Evolutionary conservation across 2,888 invertebrate genomes (phyloP).

Genomic region (Tipula lateralis): DNA sequence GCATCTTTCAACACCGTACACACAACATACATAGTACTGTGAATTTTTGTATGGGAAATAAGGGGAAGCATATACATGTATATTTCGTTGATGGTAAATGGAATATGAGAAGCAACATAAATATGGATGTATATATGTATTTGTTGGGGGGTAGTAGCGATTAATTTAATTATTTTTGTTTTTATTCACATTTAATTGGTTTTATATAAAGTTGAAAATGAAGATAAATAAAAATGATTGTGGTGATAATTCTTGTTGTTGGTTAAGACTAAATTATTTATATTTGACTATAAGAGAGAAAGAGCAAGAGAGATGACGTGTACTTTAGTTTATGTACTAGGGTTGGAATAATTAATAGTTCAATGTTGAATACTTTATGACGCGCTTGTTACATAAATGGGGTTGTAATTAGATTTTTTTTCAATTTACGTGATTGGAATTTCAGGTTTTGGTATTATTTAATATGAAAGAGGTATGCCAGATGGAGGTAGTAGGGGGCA

Average conservation of each 20-base stretch:
- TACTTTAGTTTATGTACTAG: neutral
- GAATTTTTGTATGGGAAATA: neutral
- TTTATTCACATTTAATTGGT: slow-evolving; percentile 24
- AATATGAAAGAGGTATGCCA: neutral
- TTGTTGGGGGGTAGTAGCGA: neutral
- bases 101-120: neutral
- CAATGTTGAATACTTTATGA: neutral
- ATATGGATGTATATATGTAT: neutral
- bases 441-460: neutral
- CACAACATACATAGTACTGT: neutral
- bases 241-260: slow-evolving; percentile 9
- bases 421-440: slow-evolving; percentile 2
- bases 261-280: slow-evolving; percentile 3
- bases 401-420: slow-evolving; percentile 11
- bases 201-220: slow-evolving; percentile 24
- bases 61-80: neutral
- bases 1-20: neutral
- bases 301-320: neutral
- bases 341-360: slow-evolving; percentile 7
- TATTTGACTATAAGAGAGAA: neutral
- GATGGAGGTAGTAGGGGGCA: neutral
- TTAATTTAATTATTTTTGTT: slow-evolving; percentile 24
- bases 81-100: neutral
- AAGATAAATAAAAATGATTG: slow-evolving; percentile 24
- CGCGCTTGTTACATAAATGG: slow-evolving; percentile 11